Base-by-base conservation (phyloP, 2,113 vertebrate species). In the Callopanchax toddi region DNA sequence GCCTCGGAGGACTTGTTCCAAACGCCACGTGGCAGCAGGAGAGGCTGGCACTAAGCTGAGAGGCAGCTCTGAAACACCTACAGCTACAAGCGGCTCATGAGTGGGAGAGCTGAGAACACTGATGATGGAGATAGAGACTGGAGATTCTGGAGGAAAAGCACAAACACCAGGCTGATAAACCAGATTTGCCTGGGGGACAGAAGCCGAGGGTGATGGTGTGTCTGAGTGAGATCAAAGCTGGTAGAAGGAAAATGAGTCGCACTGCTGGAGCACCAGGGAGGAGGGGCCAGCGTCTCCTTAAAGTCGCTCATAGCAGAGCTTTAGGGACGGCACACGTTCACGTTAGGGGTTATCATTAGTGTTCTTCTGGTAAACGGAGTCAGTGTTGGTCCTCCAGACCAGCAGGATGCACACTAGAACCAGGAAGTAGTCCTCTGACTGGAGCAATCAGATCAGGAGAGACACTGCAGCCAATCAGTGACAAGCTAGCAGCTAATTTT, bases 201-300 rank as follows among this genome's bases (percentile, higher is more conserved):
- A 1, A 57, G 62, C 56, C 52, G 43, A 20, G 36, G 50, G 61
- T 87, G 86, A 89, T 68, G 84, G 91, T 86, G 63, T 36, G 71
- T 72, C 81, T 76, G 58, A 23, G 23, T 11, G 52, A 90, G 89
- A 91, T 90, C 85, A 91, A 91, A 89, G 80, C 56, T 57, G 3
- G 45, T 25, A 71, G 53, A 82, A 79, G 76, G 52, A 57, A 58
- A 84, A 88, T 80, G 68, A 89, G 89, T 89, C 56, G 84, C 73
- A 21, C 22, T 3, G 50, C 22, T 3, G 50, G 23, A 53, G 23
- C 21, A 11, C 79, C 22, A 12, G 58, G 67, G 58, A 42, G 46
- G 36, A n/a, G 10, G 40, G 20, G 51, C 49, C 50, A 69, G 81
- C 56, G 79, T 71, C n/a, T n/a, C n/a, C n/a, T n/a, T n/a, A n/a